Evolutionary conservation across 2,888 invertebrate genomes (phyloP).

Genomic region (Chydorus sphaericus): DNA sequence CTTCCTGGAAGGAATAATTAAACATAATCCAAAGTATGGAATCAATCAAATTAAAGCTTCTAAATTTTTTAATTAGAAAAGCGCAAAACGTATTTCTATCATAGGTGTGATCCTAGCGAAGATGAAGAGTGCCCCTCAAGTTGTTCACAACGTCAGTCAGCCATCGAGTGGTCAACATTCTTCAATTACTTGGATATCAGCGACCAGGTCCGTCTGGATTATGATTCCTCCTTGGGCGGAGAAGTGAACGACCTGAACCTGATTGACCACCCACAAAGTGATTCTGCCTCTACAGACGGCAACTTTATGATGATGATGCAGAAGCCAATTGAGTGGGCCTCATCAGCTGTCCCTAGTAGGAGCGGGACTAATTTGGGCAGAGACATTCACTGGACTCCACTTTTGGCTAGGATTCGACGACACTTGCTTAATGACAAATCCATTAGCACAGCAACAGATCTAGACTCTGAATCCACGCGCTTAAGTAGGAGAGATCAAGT

Average conservation of each 20-base stretch:
- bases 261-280: neutral
- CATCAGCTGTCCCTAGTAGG: neutral
- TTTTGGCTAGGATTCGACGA: neutral
- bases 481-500: no score
- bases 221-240: neutral
- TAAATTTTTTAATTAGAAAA: neutral
- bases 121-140: neutral
- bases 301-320: neutral
- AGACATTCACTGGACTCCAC: neutral
- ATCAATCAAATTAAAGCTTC: neutral
- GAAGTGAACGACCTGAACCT: neutral
- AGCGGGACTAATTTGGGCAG: neutral
- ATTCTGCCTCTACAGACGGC: neutral
- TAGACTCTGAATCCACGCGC: neutral
- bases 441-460: neutral
- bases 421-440: neutral
- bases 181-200: constrained; percentile 11
- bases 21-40: neutral
- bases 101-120: constrained; percentile 2
- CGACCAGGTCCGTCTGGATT: neutral
- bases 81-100: neutral
- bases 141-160: neutral
- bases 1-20: neutral
- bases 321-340: neutral
- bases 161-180: neutral